Conservation (phyloP, 2,888 invertebrate species). For the Polydesmus complanatus region DNA sequence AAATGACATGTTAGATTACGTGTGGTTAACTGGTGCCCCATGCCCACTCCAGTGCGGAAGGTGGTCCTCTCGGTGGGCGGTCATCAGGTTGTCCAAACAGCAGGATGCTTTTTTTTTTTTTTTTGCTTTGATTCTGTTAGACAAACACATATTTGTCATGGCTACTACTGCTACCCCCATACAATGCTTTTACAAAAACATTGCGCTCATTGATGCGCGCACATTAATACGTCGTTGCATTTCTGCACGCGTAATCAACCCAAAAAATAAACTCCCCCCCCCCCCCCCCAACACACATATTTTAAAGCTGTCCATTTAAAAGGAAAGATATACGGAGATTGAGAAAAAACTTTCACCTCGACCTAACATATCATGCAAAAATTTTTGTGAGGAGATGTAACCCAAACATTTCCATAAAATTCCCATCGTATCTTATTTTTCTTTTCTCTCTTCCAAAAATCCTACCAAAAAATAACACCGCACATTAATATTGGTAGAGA, state of each 20-base stretch:
- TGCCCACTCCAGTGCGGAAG: slow-evolving; percentile 2
- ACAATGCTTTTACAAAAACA: neutral
- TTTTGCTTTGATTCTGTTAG: slow-evolving; percentile 9
- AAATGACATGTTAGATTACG: slow-evolving; percentile 13
- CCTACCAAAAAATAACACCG: neutral
- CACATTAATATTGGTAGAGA: too few species aligned
- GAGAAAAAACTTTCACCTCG: neutral
- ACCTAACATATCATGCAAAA: neutral
- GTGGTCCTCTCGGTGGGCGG: slow-evolving; percentile 10
- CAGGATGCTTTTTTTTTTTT: too few species aligned
- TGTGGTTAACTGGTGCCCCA: slow-evolving; percentile 6
- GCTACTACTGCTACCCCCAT: neutral
- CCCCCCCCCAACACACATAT: too few species aligned
- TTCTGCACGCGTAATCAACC: neutral
- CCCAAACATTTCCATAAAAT: neutral
- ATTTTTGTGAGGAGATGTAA: neutral
- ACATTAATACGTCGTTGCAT: too few species aligned
- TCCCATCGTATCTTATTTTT: neutral
- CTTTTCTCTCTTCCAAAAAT: neutral
- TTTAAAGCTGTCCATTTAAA: neutral
- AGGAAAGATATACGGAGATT: too few species aligned
- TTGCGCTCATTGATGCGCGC: too few species aligned
- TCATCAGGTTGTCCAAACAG: slow-evolving; percentile 11
- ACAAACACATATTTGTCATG: slow-evolving; percentile 9
- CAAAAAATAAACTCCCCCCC: neutral